Conservation (phyloP, 2,888 invertebrate genomes). For the Osmoderma eremita region DNA sequence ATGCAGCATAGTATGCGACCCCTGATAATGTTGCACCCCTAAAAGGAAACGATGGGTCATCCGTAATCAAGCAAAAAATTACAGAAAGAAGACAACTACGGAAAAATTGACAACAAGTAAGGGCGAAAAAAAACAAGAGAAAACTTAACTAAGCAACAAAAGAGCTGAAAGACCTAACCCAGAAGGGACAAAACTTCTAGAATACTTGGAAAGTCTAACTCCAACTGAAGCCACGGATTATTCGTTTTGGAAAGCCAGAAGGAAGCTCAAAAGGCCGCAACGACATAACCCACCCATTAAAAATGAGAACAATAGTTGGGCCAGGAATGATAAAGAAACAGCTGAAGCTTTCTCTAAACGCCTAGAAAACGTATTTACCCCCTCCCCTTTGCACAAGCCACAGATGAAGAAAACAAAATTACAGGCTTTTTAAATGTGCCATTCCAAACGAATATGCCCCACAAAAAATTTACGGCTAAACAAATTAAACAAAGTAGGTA, state of each 20-base stretch:
- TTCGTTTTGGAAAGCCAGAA: neutral
- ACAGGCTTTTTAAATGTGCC: neutral
- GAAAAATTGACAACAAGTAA: no score
- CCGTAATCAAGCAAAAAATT: neutral
- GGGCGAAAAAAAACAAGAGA: no score
- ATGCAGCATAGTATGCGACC: no score
- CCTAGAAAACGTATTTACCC: neutral
- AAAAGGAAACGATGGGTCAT: conserved; percentile 11
- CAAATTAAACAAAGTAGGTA: neutral
- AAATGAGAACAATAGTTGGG: conserved; percentile 28
- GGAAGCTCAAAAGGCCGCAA: neutral
- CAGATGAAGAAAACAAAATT: neutral
- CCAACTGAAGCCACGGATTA: no score
- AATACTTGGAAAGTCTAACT: no score
- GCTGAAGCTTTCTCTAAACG: conserved; percentile 24
- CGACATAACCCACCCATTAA: conserved; percentile 26
- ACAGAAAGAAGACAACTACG: no score
- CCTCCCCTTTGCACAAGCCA: neutral
- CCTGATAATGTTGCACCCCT: neutral
- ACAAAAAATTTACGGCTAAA: neutral
- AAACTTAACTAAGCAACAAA: no score
- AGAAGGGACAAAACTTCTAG: no score
- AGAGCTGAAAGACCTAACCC: no score
- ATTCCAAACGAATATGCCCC: neutral
- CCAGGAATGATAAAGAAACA: conserved; percentile 27